phyloP scores from a whole-genome alignment of 1,140 invertebrate species.

The Aleiodes sp. region DNA sequence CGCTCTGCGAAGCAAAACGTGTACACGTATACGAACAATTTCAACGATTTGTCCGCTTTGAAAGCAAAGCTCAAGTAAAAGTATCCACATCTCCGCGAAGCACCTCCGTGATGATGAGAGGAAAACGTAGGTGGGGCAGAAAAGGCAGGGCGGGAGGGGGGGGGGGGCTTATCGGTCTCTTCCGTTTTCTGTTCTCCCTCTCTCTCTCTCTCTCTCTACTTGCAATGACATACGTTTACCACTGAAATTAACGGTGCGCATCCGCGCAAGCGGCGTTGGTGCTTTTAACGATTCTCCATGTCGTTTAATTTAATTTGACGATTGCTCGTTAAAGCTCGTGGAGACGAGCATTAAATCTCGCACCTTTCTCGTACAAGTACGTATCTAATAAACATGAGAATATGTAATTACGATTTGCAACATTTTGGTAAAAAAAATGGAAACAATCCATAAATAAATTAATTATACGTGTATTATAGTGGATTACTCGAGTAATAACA shows the following conservation, averaged over 20 bases:
- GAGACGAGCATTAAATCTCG: conserved; percentile 48
- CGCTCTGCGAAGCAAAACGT: conserved; percentile 25
- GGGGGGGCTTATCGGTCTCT: background rate
- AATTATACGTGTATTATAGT: too few relatives aligned
- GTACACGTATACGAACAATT: conserved; percentile 29
- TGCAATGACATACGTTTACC: background rate
- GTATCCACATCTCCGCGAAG: conserved; percentile 23
- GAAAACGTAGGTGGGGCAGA: background rate
- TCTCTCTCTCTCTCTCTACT: background rate
- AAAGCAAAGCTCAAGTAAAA: conserved; percentile 30
- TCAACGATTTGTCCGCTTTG: conserved; percentile 31
- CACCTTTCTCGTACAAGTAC: too few relatives aligned
- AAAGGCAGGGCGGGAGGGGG: background rate
- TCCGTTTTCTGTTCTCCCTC: background rate
- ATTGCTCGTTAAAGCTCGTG: conserved; percentile 56
- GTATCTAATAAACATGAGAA: too few relatives aligned
- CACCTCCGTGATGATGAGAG: background rate
- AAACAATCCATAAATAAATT: too few relatives aligned
- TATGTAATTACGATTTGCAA: too few relatives aligned
- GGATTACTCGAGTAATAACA: too few relatives aligned
- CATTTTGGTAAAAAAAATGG: too few relatives aligned
- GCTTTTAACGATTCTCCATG: conserved; percentile 51
- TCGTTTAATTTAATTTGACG: conserved; percentile 60
- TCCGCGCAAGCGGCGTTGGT: conserved; percentile 31
- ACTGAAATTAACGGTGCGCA: conserved; percentile 45